Evolutionary conservation across 2,888 invertebrate genomes (phyloP).

Genomic region (Dusona sp.): DNA sequence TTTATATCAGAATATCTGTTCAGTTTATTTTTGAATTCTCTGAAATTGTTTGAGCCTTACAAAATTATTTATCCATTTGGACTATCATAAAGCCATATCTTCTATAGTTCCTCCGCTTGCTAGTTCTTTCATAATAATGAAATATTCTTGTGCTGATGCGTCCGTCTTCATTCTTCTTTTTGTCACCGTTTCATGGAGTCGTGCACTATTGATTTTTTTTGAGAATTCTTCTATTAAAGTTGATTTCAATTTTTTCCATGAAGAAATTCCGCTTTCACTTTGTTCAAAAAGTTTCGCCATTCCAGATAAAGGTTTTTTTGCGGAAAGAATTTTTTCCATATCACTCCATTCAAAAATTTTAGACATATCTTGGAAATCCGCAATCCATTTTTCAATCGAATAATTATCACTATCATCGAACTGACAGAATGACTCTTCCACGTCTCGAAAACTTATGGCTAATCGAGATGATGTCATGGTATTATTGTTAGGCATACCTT

Average conservation of each 20-base stretch:
- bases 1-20: not conserved
- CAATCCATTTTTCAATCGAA: no score
- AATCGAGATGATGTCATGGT: no score
- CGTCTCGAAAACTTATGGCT: no score
- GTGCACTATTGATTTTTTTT: slow-evolving; percentile 28
- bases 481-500: no score
- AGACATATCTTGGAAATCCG: no score
- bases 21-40: not conserved
- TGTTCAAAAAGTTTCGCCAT: not conserved
- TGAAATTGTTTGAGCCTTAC: not conserved
- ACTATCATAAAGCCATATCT: not conserved
- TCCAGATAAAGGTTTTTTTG: not conserved
- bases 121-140: not conserved
- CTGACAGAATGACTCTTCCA: no score
- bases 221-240: slow-evolving; percentile 40
- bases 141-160: not conserved
- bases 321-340: not conserved
- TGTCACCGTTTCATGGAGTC: slow-evolving; percentile 14
- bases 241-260: slow-evolving; percentile 26
- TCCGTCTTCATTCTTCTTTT: not conserved
- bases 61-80: not conserved
- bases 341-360: no score
- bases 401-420: no score
- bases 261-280: not conserved
- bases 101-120: not conserved